Base-by-base conservation (phyloP, 2,113 vertebrate species). In the Lynx canadensis region DNA sequence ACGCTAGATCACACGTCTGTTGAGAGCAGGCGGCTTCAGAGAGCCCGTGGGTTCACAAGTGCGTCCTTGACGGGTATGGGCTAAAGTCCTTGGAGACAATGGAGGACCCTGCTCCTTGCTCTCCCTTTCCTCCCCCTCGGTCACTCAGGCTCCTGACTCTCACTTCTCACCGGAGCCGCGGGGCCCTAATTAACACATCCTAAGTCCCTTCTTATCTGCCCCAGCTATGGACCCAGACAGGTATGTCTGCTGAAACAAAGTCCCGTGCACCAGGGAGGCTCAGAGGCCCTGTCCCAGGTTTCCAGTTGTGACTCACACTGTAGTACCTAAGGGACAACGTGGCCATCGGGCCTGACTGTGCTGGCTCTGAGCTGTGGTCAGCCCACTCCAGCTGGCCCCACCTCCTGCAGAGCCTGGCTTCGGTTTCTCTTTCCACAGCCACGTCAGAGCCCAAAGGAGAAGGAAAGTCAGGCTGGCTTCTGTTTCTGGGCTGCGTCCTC, bases 1-100 rank as follows among this genome's bases (percentile, higher is more conserved):
- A 18, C 66, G 41, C 4, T 6, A 14, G 19, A 31, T 23, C 29
- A 6, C 57, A 9, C 0, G 8, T 23, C 7, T 16, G 38, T 45
- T 38, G 21, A 55, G 60, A 50, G 8, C 85, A 85, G 55, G 89
- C 8, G 21, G 38, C 80, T 55, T 6, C 25, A 11, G 36, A 27
- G 60, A 48, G 7, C 15, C 60, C 9, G 4, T 10, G 15, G 19
- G 79, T 69, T 41, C 29, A 16, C 9, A 27, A 4, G 4, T 31
- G n/a, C 11, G 3, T 69, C 66, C 78, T 11, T 38, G 14, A 52
- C 55, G 68, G n/a, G 52, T 36, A 16, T 21, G 68, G 50, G 68
- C 25, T 14, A 15, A 33, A 57, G 71, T 25, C 38, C 31, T 7
- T 63, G 21, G 6, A 4, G 66, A 15, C 0, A 0, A 5, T 6